Percentiles rank a stretch among this genome's conserved stretches.
phyloP scores from a whole-genome alignment of 1,140 invertebrate species.

The Idris sp. region DNA sequence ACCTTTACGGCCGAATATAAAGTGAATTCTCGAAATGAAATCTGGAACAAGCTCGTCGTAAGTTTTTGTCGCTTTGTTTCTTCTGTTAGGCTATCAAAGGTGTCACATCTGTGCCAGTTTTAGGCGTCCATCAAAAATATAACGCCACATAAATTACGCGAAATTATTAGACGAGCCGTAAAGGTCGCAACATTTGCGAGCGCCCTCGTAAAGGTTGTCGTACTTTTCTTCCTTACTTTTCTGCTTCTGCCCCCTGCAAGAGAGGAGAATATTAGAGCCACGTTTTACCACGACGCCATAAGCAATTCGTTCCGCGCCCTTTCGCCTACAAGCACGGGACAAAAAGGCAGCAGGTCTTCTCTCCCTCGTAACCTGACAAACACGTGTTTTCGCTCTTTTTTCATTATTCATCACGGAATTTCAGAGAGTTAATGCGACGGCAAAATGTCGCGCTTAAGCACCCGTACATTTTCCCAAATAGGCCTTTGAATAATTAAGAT shows the following conservation, averaged over 20 bases:
- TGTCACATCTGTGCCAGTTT: constrained; percentile 1
- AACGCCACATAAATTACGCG: constrained; percentile 27
- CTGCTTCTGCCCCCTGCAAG: no score
- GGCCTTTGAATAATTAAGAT: constrained; percentile 29
- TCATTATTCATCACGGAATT: constrained; percentile 33
- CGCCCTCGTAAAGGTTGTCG: constrained; percentile 59
- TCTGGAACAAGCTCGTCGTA: no score
- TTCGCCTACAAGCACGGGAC: constrained; percentile 7
- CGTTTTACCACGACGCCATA: constrained; percentile 60
- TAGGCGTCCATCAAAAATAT: constrained; percentile 25
- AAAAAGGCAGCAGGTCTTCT: constrained; percentile 1
- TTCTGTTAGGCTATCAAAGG: no score
- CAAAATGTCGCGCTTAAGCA: constrained; percentile 46
- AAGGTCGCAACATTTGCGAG: constrained; percentile 73
- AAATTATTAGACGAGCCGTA: constrained; percentile 39
- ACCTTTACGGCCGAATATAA: not conserved
- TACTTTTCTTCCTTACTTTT: constrained; percentile 28
- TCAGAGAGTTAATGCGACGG: constrained; percentile 39
- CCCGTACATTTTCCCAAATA: constrained; percentile 23
- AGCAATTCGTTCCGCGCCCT: constrained; percentile 51
- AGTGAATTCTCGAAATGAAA: no score
- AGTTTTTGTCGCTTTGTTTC: no score
- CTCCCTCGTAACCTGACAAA: constrained; percentile 39
- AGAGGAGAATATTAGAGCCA: constrained; percentile 71
- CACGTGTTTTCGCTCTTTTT: constrained; percentile 39